Conservation (phyloP, 1,140 invertebrate genomes). For the Drosophila teissieri region DNA sequence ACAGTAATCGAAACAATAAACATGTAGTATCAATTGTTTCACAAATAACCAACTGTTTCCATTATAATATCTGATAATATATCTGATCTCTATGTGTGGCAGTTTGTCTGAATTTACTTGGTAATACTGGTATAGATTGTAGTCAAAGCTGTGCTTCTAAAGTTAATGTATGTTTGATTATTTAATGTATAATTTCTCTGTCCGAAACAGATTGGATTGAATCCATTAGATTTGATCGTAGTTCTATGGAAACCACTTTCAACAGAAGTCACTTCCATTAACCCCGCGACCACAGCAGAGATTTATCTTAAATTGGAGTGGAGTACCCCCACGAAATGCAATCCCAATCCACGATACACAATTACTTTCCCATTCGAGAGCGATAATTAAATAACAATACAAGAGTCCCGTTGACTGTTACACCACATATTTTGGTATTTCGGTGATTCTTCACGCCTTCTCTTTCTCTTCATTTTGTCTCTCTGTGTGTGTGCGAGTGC, state of each 20-base stretch:
- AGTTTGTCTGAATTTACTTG: no score
- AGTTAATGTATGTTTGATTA: neutral
- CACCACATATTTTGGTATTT: conserved; percentile 49
- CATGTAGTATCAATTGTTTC: neutral
- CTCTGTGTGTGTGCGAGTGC: conserved; percentile 7
- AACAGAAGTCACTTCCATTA: conserved; percentile 27
- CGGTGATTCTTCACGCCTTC: conserved; percentile 53
- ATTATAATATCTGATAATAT: no score
- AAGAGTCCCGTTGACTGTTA: conserved; percentile 52
- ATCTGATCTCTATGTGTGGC: no score
- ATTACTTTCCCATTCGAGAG: conserved; percentile 45
- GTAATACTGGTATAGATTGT: no score
- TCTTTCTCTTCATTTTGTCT: conserved; percentile 1
- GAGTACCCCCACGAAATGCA: conserved; percentile 20
- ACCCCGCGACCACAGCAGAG: conserved; percentile 43
- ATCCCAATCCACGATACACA: conserved; percentile 9
- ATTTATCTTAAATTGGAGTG: conserved; percentile 41
- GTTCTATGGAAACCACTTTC: conserved; percentile 13
- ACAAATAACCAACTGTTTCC: neutral
- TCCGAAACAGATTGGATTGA: neutral
- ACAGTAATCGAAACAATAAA: conserved; percentile 10
- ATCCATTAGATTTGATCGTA: neutral
- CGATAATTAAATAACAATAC: conserved; percentile 60
- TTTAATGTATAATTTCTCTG: no score
- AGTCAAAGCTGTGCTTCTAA: no score